A percentile compares a stretch with the other conserved stretches of the same genome.
These are phyloP conservation scores for Mythimna albipuncta DNA, from an alignment of 2,888 invertebrate species.

Conservation along the genomic window DNA sequence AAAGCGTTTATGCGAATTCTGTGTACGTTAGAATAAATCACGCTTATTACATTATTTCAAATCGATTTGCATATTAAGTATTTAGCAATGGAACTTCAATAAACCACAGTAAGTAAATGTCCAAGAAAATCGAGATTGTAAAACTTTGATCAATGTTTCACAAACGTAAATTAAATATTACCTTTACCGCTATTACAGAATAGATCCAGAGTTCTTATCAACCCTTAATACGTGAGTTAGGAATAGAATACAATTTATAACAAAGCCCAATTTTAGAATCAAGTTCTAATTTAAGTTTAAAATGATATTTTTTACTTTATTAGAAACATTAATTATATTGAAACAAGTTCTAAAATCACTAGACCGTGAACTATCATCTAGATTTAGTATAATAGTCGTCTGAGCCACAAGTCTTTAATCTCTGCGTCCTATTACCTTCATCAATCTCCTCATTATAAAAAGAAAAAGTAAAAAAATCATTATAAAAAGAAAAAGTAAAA, in stretches of 20 bases:
- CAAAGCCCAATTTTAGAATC: constrained; percentile 2
- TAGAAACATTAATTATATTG: constrained; percentile 38
- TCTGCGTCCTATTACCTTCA: constrained; percentile 47
- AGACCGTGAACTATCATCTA: constrained; percentile 47
- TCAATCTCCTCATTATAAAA: constrained; percentile 47
- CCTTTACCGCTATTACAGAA: background rate
- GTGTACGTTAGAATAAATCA: constrained; percentile 14
- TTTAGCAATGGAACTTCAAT: constrained; percentile 3
- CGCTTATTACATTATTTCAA: background rate
- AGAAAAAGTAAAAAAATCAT: constrained; percentile 46
- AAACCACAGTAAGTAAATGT: background rate
- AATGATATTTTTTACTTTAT: constrained; percentile 11
- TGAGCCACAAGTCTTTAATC: constrained; percentile 22
- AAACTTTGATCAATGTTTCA: background rate
- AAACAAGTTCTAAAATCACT: constrained; percentile 33
- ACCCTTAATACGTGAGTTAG: background rate
- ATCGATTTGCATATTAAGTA: background rate
- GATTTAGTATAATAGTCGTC: constrained; percentile 43
- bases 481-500: constrained; percentile 46
- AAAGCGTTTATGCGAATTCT: constrained; percentile 28
- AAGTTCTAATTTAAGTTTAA: constrained; percentile 3
- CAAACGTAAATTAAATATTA: background rate
- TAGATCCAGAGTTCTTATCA: background rate
- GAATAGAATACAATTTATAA: background rate
- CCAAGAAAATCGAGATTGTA: background rate